phyloP scores from a whole-genome alignment of 2,113 vertebrate genomes.

The Sciurus niger region DNA sequence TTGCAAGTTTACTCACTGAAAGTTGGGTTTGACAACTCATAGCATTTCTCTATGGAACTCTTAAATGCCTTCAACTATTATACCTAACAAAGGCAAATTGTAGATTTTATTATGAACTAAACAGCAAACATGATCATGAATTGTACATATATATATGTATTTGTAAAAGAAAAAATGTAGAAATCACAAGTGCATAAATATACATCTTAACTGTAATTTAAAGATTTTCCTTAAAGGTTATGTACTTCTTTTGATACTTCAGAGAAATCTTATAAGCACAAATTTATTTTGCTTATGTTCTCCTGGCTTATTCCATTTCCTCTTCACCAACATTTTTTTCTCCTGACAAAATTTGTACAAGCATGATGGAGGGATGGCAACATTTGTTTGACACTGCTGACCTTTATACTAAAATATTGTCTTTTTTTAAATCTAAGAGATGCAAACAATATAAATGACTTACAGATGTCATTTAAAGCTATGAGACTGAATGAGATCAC shows the following conservation, averaged over 20 bases:
- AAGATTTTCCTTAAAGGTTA: not conserved
- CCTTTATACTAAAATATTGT: not conserved
- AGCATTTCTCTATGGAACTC: constrained; percentile 58
- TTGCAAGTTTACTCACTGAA: constrained; percentile 71
- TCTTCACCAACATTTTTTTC: not conserved
- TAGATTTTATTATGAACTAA: not conserved
- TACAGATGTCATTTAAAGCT: not conserved
- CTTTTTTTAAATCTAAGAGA: not conserved
- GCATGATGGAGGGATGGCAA: not conserved
- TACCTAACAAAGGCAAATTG: not conserved
- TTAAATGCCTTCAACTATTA: constrained; percentile 73
- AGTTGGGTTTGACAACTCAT: constrained; percentile 71
- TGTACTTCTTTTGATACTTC: not conserved
- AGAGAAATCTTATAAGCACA: not conserved
- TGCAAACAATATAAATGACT: not conserved
- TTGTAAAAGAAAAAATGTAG: not conserved
- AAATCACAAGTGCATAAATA: not conserved
- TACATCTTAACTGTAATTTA: not conserved
- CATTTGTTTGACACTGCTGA: not conserved
- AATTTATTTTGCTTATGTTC: not conserved
- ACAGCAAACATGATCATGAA: not conserved
- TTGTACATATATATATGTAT: not conserved
- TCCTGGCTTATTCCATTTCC: not conserved
- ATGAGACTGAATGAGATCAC: not conserved
- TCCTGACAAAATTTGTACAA: not conserved